phyloP scores from a whole-genome alignment of 2,113 vertebrate genomes.

The Nycticorax nycticorax region DNA sequence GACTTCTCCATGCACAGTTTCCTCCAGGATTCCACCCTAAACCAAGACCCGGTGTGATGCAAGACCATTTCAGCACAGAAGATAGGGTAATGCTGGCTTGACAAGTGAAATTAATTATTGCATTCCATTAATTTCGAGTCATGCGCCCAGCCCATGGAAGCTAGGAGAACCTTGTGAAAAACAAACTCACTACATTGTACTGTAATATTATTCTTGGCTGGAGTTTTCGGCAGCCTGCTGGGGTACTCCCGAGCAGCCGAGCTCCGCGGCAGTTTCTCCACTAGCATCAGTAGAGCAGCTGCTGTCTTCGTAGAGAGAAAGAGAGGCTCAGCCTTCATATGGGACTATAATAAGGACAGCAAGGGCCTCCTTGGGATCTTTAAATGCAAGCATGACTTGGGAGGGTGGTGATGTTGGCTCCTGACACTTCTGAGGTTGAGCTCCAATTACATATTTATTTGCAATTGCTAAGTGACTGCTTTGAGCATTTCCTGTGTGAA shows the following conservation, averaged over 20 bases:
- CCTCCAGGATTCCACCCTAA: constrained; percentile 38
- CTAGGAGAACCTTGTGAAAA: constrained; percentile 65
- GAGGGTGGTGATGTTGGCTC: constrained; percentile 7
- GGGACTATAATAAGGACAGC: not conserved
- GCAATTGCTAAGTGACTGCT: constrained; percentile 1
- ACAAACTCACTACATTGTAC: constrained; percentile 64
- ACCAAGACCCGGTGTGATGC: constrained; percentile 26
- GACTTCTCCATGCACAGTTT: constrained; percentile 11
- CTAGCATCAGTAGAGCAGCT: constrained; percentile 41
- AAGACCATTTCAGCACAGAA: constrained; percentile 59
- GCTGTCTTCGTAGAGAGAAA: constrained; percentile 20
- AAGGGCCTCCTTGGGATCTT: not conserved
- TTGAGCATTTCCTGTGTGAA: constrained; percentile 2
- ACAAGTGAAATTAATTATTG: constrained; percentile 73
- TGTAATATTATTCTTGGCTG: constrained; percentile 67
- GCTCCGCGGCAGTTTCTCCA: not conserved
- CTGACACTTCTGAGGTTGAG: not conserved
- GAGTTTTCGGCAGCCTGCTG: constrained; percentile 39
- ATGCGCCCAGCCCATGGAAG: constrained; percentile 66
- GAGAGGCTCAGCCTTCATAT: not conserved
- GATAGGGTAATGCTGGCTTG: constrained; percentile 63
- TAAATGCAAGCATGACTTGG: not conserved
- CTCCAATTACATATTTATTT: constrained; percentile 20
- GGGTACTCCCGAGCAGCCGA: not conserved
- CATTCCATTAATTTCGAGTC: constrained; percentile 76